Evolutionary conservation across 1,140 invertebrate genomes (phyloP).

Genomic region (Diuraphis noxia): DNA sequence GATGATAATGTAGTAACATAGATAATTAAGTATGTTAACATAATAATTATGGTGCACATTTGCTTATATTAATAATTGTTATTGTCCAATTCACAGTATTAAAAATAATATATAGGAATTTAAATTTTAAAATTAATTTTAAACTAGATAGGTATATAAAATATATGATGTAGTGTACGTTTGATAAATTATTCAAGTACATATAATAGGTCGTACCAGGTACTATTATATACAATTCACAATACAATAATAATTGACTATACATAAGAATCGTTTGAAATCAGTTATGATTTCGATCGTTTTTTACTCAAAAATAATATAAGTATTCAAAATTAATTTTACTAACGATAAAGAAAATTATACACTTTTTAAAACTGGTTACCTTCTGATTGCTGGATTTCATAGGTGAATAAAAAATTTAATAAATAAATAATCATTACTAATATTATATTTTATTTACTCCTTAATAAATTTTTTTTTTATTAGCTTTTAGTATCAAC

Average conservation of each 20-base stretch:
- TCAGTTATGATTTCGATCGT: neutral
- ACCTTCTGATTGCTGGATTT: neutral
- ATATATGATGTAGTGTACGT: neutral
- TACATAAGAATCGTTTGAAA: neutral
- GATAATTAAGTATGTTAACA: too few relatives aligned
- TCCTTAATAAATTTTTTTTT: too few relatives aligned
- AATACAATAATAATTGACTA: neutral
- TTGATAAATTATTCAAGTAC: constrained; percentile 19
- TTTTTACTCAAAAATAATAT: neutral
- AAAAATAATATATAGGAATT: neutral
- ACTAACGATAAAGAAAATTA: neutral
- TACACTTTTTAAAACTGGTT: neutral
- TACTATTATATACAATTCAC: neutral
- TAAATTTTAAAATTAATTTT: too few relatives aligned
- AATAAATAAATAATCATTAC: neutral
- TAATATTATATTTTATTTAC: too few relatives aligned
- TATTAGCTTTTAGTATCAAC: too few relatives aligned
- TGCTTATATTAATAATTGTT: too few relatives aligned
- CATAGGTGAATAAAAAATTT: neutral
- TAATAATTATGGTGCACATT: too few relatives aligned
- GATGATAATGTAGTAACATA: neutral
- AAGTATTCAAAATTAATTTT: neutral
- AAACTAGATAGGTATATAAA: neutral
- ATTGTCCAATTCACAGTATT: neutral
- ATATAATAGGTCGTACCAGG: neutral